These are phyloP conservation scores for Drosophila helvetica DNA, from an alignment of 2,888 invertebrate species.

Conservation along the genomic window DNA sequence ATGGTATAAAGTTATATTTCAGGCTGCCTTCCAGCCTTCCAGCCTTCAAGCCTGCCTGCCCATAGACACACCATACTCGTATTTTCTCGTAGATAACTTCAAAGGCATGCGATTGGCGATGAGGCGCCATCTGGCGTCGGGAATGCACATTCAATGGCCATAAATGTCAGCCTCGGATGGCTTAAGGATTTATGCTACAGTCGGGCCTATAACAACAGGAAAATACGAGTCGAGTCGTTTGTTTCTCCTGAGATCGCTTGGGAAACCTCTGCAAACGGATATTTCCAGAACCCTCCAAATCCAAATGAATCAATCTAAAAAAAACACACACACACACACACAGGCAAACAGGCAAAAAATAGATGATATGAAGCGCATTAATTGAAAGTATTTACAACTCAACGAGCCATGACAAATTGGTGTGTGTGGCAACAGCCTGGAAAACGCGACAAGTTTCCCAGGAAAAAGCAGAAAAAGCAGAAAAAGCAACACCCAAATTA, in stretches of 20 bases:
- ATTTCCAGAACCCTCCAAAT: background rate
- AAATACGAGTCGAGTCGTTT: background rate
- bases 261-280: background rate
- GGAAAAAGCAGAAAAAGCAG: slow-evolving; percentile 40
- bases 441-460: slow-evolving; percentile 53
- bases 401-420: slow-evolving; percentile 53
- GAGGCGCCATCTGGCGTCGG: slow-evolving; percentile 45
- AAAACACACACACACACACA: slow-evolving; percentile 1
- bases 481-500: slow-evolving; percentile 58
- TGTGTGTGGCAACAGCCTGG: slow-evolving; percentile 35
- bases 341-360: slow-evolving; percentile 4
- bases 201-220: slow-evolving; percentile 12
- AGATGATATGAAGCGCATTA: slow-evolving; percentile 44
- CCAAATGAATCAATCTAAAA: slow-evolving; percentile 18
- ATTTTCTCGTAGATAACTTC: slow-evolving; percentile 35
- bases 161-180: slow-evolving; percentile 39
- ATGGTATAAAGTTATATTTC: slow-evolving; percentile 65
- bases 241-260: background rate
- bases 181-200: slow-evolving; percentile 32
- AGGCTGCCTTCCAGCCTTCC: slow-evolving; percentile 20
- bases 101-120: slow-evolving; percentile 38
- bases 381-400: slow-evolving; percentile 56
- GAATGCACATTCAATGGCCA: slow-evolving; percentile 41
- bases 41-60: too few relatives aligned
- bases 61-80: background rate